phyloP scores from a whole-genome alignment of 1,140 invertebrate species.

The Drosophila santomea region DNA sequence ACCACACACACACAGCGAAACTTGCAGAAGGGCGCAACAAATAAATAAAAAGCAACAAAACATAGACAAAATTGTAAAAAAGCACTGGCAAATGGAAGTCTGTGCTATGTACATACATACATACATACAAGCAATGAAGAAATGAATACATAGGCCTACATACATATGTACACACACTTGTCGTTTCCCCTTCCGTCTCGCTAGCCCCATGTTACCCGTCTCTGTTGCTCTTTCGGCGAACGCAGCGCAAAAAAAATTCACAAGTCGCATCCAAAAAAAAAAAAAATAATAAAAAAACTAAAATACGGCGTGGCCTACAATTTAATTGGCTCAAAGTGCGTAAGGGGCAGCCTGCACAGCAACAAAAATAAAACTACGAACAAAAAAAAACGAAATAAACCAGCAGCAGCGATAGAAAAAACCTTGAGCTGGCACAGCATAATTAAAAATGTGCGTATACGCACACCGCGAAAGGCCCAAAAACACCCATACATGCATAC shows the following conservation, averaged over 20 bases:
- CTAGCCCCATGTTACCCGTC: conserved; percentile 1
- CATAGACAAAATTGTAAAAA: conserved; percentile 40
- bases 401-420: conserved; percentile 68
- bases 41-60: conserved; percentile 49
- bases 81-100: conserved; percentile 17
- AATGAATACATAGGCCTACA: conserved; percentile 39
- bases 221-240: background rate
- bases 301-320: conserved; percentile 67
- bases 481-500: conserved; percentile 11
- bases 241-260: conserved; percentile 51
- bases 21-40: conserved; percentile 60
- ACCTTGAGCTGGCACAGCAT: conserved; percentile 81
- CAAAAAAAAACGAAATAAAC: conserved; percentile 30
- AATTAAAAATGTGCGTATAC: conserved; percentile 82
- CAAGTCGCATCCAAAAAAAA: conserved; percentile 60
- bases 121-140: conserved; percentile 3
- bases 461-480: conserved; percentile 29
- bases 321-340: conserved; percentile 78
- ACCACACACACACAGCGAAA: conserved; percentile 12
- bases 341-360: conserved; percentile 66
- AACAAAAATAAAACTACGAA: conserved; percentile 59
- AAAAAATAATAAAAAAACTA: background rate
- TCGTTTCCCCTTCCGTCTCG: conserved; percentile 7
- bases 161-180: conserved; percentile 24
- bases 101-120: conserved; percentile 22